phyloP scores from a whole-genome alignment of 2,797 vertebrate genomes.

The Lepus oiostolus region DNA sequence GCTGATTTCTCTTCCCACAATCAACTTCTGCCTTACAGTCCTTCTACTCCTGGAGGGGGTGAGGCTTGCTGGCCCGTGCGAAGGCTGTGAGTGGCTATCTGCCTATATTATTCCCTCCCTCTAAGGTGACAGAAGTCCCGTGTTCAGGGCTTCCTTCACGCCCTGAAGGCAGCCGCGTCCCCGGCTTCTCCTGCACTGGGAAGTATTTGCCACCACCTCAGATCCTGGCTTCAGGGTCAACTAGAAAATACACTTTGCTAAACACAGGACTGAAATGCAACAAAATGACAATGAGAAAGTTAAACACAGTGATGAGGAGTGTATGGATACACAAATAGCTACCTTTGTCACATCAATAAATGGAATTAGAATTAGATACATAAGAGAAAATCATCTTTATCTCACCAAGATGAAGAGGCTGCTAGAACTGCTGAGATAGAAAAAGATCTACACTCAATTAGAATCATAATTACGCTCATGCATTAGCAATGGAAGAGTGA shows the following conservation, averaged over 20 bases:
- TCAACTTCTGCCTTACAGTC: neutral
- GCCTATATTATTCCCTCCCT: too few species aligned
- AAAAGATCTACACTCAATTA: neutral
- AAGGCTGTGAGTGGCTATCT: neutral
- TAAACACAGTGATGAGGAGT: neutral
- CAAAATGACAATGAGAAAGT: too few species aligned
- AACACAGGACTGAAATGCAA: neutral
- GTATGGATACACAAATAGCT: neutral
- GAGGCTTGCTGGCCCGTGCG: fast-evolving
- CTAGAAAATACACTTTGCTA: neutral
- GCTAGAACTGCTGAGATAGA: neutral
- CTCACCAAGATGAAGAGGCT: too few species aligned
- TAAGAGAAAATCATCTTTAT: neutral
- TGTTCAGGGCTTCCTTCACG: fast-evolving
- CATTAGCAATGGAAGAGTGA: neutral
- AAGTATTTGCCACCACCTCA: neutral
- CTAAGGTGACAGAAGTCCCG: neutral
- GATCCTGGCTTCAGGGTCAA: neutral
- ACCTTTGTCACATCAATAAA: neutral
- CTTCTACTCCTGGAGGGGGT: neutral
- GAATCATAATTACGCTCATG: neutral
- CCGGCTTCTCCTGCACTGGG: neutral
- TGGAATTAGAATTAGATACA: neutral
- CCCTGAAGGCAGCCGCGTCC: neutral
- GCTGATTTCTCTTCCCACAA: neutral